Evolutionary conservation across 2,888 invertebrate species (phyloP), one percentile per base, ranked within the genome.

Genomic region (Epinotia nisella): DNA sequence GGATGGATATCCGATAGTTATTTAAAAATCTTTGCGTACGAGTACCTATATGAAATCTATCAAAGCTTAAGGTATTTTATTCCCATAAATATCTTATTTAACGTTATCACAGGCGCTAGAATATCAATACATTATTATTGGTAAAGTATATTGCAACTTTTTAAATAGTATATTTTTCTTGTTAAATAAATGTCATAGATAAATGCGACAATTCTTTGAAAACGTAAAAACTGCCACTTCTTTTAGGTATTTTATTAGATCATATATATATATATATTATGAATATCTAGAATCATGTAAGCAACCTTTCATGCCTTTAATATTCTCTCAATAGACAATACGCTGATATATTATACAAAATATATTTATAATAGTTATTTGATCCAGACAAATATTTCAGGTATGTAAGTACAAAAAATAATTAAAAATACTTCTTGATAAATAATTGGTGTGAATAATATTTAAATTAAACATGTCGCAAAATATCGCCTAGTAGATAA

Each of bases 311-410:
- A 68, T 68, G 73, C 73, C 73, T 73, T 73, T 69, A 73, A 56
- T 64, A 58, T 62, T 73, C 73, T 73, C 62, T 73, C 73, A 73
- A 73, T 73, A 73, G 73, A 73, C 73, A 73, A 73, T 73, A 73
- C 68, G 68, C 73, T 61, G 51, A 64, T 69, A 69, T 58, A 69
- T 70, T 49, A 58, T 60, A 53, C 62, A 65, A 74, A 66, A 51
- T 41, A 71, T 66, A 66, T 66, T 66, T 66, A 66, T 66, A 66
- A 41, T 66, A 49, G 51, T 55, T 66, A 66, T 55, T 60, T 35
- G 58, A 39, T 66, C 29, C 53, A 19, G 29, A 60, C 58, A 66
- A 15, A 67, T 49, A 67, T 49, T 29, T 56, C 41, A 59, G 45
- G 19, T 68, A 29, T 45, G 3, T 59, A 58, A 68, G 59, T 68